A percentile compares a stretch with the other conserved stretches of the same genome.
Conservation (phyloP, 35 echinoderm and acorn worm genomes). For the Heliocidaris erythrogramma region DNA sequence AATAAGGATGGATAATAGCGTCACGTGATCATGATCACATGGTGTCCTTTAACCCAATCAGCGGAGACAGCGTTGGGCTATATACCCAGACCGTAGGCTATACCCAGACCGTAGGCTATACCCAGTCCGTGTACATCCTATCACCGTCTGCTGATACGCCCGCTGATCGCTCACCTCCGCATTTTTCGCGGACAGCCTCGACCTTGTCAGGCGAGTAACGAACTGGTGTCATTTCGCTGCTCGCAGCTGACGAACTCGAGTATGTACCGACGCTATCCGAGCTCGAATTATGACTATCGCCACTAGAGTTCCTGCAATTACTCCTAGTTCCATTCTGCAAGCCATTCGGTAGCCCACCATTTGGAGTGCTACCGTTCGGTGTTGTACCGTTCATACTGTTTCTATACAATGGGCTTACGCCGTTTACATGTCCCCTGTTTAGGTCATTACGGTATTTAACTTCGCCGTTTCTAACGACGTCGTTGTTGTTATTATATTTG, state of each 20-base stretch:
- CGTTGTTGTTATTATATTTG: neutral
- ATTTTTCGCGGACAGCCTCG: conserved; percentile 43
- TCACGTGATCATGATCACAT: neutral
- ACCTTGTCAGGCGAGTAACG: conserved; percentile 50
- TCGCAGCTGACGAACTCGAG: conserved; percentile 29
- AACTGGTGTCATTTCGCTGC: conserved; percentile 43
- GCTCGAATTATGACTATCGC: conserved; percentile 26
- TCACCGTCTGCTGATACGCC: conserved; percentile 28
- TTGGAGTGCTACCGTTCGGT: neutral
- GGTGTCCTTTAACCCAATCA: neutral
- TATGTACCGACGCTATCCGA: neutral
- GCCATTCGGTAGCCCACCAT: neutral
- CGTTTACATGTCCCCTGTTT: conserved; percentile 14
- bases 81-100: too few relatives aligned
- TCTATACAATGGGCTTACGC: neutral
- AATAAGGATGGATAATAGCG: neutral
- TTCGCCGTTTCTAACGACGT: neutral
- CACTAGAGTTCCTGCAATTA: conserved; percentile 20
- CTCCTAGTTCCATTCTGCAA: neutral
- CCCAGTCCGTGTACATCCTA: conserved; percentile 38
- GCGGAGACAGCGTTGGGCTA: neutral
- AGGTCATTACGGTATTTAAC: conserved; percentile 23
- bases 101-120: neutral
- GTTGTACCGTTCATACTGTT: neutral
- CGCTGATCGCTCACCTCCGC: neutral